These are phyloP conservation scores for Okapia johnstoni DNA, from an alignment of 2,113 vertebrate species.

Conservation along the genomic window DNA sequence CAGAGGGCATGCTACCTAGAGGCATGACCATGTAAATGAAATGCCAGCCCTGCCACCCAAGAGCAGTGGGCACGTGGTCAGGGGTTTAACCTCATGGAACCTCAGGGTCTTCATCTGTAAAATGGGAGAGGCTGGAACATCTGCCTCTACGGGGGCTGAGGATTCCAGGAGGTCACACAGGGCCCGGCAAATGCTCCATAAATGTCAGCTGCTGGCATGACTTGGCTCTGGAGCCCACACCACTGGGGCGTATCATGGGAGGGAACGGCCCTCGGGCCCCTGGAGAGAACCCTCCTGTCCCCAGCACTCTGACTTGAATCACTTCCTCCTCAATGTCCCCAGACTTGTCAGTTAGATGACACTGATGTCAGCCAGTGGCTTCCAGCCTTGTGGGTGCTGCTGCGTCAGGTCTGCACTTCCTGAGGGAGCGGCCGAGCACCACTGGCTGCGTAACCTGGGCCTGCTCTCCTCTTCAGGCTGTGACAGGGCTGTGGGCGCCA, in stretches of 20 bases:
- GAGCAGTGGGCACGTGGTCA: too few species aligned
- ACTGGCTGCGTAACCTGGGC: neutral
- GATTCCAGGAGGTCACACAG: neutral
- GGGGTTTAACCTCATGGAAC: neutral
- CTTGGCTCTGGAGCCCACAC: neutral
- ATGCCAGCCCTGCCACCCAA: neutral
- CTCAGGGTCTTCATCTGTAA: neutral
- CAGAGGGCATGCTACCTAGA: neutral
- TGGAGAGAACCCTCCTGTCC: neutral
- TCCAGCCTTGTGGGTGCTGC: neutral
- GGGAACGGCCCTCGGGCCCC: neutral
- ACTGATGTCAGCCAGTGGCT: neutral
- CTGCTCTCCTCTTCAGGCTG: neutral
- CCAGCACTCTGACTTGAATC: neutral
- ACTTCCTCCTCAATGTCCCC: neutral
- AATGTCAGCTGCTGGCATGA: neutral
- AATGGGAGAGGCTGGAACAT: neutral
- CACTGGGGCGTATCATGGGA: accelerated
- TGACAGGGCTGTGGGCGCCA: neutral
- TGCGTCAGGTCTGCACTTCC: neutral
- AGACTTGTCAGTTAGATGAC: neutral
- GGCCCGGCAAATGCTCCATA: neutral
- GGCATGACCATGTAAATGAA: neutral
- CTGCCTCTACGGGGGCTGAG: neutral
- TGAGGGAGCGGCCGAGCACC: neutral